Evolutionary conservation across 2,888 invertebrate species (phyloP).

Genomic region (Hydriomena furcata): DNA sequence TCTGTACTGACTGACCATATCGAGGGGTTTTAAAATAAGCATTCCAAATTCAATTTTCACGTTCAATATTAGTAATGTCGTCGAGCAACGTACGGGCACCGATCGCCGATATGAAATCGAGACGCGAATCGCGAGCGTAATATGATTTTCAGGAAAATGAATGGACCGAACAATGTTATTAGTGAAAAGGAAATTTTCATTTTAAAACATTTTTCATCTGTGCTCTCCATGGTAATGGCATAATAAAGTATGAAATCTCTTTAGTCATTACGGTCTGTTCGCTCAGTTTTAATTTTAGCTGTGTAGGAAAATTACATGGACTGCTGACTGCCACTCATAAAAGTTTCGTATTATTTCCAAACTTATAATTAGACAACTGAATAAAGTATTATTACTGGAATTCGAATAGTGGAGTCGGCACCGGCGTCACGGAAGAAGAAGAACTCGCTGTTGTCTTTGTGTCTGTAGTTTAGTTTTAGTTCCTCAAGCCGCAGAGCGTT

Average conservation of each 20-base stretch:
- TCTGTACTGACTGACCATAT: conserved; percentile 29
- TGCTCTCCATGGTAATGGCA: conserved; percentile 15
- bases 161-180: conserved; percentile 35
- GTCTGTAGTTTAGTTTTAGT: no score
- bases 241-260: conserved; percentile 26
- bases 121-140: conserved; percentile 55
- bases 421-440: no score
- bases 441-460: no score
- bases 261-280: conserved; percentile 13
- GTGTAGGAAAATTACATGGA: no score
- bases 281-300: conserved; percentile 11
- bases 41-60: conserved; percentile 59
- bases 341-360: not conserved
- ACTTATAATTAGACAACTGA: no score
- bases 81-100: conserved; percentile 44
- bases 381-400: no score
- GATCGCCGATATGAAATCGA: conserved; percentile 55
- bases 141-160: conserved; percentile 39
- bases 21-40: conserved; percentile 46
- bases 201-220: conserved; percentile 27
- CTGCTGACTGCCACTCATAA: not conserved
- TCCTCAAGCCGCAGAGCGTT: no score
- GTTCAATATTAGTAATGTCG: conserved; percentile 58
- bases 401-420: no score
- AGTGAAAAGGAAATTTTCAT: conserved; percentile 27